Conservation (phyloP, 2,888 invertebrate genomes). For the Malacosoma neustria region DNA sequence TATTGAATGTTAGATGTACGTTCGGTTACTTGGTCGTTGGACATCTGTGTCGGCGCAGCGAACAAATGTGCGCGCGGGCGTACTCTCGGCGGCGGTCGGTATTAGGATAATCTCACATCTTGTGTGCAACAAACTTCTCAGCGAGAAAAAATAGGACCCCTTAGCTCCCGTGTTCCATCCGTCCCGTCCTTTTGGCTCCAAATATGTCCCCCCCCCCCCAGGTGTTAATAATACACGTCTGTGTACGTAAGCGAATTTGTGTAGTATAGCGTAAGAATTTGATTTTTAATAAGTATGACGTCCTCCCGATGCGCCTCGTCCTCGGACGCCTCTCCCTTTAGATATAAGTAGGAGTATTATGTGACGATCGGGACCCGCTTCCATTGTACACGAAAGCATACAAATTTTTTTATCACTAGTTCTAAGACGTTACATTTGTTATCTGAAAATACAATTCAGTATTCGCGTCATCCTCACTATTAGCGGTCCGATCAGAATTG, state of each 20-base stretch:
- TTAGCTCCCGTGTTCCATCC: conserved; percentile 11
- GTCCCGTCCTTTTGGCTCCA: conserved; percentile 2
- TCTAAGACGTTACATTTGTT: conserved; percentile 21
- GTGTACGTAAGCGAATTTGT: conserved; percentile 32
- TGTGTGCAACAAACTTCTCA: conserved; percentile 66
- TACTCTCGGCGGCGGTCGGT: conserved; percentile 19
- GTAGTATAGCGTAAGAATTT: conserved; percentile 42
- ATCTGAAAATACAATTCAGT: conserved; percentile 30
- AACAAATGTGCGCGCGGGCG: conserved; percentile 41
- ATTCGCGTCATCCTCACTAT: conserved; percentile 31
- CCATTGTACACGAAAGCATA: conserved; percentile 11
- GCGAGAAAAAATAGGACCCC: conserved; percentile 44
- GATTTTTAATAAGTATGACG: conserved; percentile 29
- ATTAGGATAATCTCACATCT: conserved; percentile 58
- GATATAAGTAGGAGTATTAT: conserved; percentile 49
- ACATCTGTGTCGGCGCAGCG: conserved; percentile 31
- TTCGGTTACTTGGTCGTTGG: conserved; percentile 23
- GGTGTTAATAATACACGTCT: conserved; percentile 21
- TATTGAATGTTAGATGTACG: conserved; percentile 5
- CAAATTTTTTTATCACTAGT: conserved; percentile 36
- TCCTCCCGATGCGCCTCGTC: conserved; percentile 24
- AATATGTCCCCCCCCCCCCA: conserved; percentile 15
- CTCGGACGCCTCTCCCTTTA: conserved; percentile 41
- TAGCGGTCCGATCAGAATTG: conserved; percentile 32
- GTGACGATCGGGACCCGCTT: conserved; percentile 28